Evolutionary conservation across 2,113 vertebrate species (phyloP).

Genomic region (Columbina picui): DNA sequence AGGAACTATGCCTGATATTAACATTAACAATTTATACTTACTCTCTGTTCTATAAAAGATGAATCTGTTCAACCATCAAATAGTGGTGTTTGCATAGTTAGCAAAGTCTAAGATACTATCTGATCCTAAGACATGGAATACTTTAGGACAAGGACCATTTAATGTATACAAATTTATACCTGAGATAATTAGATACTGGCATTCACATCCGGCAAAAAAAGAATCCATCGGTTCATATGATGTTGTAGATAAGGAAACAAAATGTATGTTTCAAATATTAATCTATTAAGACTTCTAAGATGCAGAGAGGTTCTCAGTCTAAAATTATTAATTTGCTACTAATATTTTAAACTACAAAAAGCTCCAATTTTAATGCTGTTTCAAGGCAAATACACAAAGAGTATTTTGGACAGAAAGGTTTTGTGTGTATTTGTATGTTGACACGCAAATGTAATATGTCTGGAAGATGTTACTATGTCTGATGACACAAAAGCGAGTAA

Average conservation of each 20-base stretch:
- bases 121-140: not conserved
- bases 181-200: slow-evolving; percentile 5
- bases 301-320: slow-evolving; percentile 4
- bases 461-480: slow-evolving; percentile 79
- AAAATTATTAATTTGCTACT: slow-evolving; percentile 54
- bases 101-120: not conserved
- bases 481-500: slow-evolving; percentile 82
- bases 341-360: slow-evolving; percentile 64
- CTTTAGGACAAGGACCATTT: not conserved
- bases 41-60: not conserved
- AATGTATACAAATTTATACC: not conserved
- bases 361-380: slow-evolving; percentile 19
- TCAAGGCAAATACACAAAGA: slow-evolving; percentile 57
- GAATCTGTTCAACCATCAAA: not conserved
- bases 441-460: slow-evolving; percentile 75
- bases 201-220: slow-evolving; percentile 6
- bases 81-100: not conserved
- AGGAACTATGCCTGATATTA: not conserved
- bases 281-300: slow-evolving; percentile 37
- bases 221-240: slow-evolving; percentile 49
- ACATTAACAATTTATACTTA: not conserved
- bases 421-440: slow-evolving; percentile 74
- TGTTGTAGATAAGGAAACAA: slow-evolving; percentile 31
- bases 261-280: slow-evolving; percentile 53
- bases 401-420: slow-evolving; percentile 64